Conservation (phyloP, 2,797 vertebrate species). For the Pteronotus mesoamericanus region DNA sequence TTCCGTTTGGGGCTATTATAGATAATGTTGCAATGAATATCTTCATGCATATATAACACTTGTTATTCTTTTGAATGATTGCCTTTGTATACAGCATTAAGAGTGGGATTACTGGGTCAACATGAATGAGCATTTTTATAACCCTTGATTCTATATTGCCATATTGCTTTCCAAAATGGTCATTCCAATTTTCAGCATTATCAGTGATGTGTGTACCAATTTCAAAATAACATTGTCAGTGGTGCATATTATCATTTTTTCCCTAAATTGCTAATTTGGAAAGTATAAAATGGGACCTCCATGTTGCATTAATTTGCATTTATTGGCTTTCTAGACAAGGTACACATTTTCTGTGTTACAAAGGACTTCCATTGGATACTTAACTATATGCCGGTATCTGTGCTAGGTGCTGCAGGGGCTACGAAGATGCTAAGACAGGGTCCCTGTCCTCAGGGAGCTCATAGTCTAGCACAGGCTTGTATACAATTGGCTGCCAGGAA, state of each 20-base stretch:
- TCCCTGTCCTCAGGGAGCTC: neutral
- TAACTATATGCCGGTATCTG: neutral
- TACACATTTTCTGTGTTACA: neutral
- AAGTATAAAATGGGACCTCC: conserved; percentile 29
- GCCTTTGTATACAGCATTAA: conserved; percentile 10
- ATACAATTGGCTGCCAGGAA: neutral
- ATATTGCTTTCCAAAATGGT: conserved; percentile 32
- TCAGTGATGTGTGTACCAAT: conserved; percentile 21
- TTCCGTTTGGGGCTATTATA: conserved; percentile 45
- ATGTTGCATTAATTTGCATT: conserved; percentile 40
- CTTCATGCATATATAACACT: neutral
- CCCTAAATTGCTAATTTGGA: conserved; percentile 50
- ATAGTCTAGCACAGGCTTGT: too few relatives aligned
- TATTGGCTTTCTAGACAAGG: conserved; percentile 36
- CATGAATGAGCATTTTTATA: conserved; percentile 53
- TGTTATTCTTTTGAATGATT: conserved; percentile 48
- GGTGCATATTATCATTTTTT: neutral
- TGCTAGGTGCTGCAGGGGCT: neutral
- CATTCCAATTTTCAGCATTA: neutral
- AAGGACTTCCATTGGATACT: neutral
- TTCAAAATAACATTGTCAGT: neutral
- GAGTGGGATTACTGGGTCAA: conserved; percentile 56
- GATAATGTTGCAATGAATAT: conserved; percentile 41
- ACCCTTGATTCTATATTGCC: conserved; percentile 32
- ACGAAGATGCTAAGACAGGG: neutral